These are phyloP conservation scores for Gymnobelideus leadbeateri DNA, from an alignment of 2,113 vertebrate species.

Conservation along the genomic window DNA sequence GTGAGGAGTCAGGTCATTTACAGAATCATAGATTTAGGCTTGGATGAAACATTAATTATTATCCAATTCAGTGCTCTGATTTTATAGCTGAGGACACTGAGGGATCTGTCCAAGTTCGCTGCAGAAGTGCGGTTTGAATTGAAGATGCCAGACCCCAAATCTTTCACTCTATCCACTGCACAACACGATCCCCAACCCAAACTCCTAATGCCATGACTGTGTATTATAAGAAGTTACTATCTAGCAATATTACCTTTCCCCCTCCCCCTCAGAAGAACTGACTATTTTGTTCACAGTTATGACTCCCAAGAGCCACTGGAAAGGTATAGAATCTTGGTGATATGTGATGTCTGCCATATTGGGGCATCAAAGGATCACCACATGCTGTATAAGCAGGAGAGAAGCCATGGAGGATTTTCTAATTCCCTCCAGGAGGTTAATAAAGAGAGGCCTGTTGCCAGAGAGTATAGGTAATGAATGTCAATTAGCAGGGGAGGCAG, in stretches of 20 bases:
- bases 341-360: not conserved
- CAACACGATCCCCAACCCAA: not conserved
- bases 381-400: not conserved
- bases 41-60: not conserved
- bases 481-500: slow-evolving; percentile 14
- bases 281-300: not conserved
- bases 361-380: slow-evolving; percentile 18
- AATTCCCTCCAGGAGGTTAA: slow-evolving; percentile 41
- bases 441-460: slow-evolving; percentile 25
- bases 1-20: not conserved
- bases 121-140: not conserved
- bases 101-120: not conserved
- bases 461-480: not conserved
- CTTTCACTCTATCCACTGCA: not conserved
- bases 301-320: not conserved
- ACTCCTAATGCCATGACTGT: not conserved
- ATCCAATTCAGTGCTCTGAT: not conserved
- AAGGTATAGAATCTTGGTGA: not conserved
- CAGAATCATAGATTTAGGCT: not conserved
- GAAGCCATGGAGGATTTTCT: slow-evolving; percentile 37
- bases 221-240: not conserved
- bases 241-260: not conserved
- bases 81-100: not conserved
- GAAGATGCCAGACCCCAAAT: not conserved
- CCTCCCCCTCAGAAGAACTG: not conserved